phyloP scores from a whole-genome alignment of 37 sponge, comb jelly and placozoan genomes.

The Cliona cf. orientalis region DNA sequence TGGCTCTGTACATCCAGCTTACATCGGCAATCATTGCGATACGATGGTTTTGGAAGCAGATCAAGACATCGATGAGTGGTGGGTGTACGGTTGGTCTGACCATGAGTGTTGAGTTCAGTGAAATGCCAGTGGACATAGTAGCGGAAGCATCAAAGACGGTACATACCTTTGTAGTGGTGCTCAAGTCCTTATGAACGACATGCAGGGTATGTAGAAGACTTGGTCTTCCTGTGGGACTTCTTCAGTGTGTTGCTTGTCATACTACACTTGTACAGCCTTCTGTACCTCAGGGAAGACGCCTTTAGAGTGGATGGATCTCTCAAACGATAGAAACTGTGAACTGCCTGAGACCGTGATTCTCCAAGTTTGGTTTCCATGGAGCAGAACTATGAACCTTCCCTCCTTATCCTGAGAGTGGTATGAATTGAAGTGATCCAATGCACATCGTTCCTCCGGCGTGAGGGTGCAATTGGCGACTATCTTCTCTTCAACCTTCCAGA shows the following conservation, averaged over 20 bases:
- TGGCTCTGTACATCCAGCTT: slow-evolving; percentile 36
- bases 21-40: slow-evolving; percentile 37
- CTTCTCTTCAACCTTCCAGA: slow-evolving; percentile 53
- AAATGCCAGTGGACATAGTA: slow-evolving; percentile 11
- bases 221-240: slow-evolving; percentile 22
- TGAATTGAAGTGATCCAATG: slow-evolving; percentile 28
- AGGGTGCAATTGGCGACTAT: slow-evolving; percentile 1
- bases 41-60: slow-evolving; percentile 28
- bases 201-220: slow-evolving; percentile 45
- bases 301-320: slow-evolving; percentile 31
- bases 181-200: slow-evolving; percentile 40
- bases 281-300: slow-evolving; percentile 24
- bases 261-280: slow-evolving; percentile 31
- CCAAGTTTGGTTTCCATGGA: slow-evolving; percentile 17
- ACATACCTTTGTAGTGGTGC: slow-evolving; percentile 43
- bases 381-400: slow-evolving; percentile 39
- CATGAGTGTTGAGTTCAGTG: slow-evolving; percentile 23
- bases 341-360: slow-evolving; percentile 53
- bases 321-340: slow-evolving; percentile 38
- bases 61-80: slow-evolving; percentile 26
- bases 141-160: slow-evolving; percentile 50
- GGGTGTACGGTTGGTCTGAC: slow-evolving; percentile 39
- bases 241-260: slow-evolving; percentile 36
- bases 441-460: slow-evolving; percentile 25
- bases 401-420: slow-evolving; percentile 10